Evolutionary conservation across 2,888 invertebrate genomes (phyloP).

Genomic region (Athetis lepigone): DNA sequence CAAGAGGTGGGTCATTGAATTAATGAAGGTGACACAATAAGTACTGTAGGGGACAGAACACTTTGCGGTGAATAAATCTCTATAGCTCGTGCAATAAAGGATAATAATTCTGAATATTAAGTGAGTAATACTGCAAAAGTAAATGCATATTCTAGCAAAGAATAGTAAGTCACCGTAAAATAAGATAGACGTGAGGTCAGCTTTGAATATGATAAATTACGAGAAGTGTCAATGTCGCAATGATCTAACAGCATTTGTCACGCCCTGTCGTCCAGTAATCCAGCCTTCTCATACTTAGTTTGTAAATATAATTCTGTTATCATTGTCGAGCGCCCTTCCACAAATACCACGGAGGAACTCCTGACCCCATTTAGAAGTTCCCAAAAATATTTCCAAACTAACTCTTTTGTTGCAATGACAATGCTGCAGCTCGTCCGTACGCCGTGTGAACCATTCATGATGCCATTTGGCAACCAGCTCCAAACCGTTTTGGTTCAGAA

Average conservation of each 20-base stretch:
- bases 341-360: constrained; percentile 13
- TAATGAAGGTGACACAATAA: constrained; percentile 62
- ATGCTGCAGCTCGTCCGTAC: constrained; percentile 40
- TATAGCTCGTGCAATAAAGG: constrained; percentile 42
- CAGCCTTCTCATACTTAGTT: not conserved
- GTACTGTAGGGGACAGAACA: constrained; percentile 45
- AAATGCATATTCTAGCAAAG: constrained; percentile 1
- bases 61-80: constrained; percentile 46
- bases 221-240: constrained; percentile 15
- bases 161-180: constrained; percentile 30
- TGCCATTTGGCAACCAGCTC: constrained; percentile 74
- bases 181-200: constrained; percentile 23
- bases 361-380: constrained; percentile 40
- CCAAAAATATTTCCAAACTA: constrained; percentile 18
- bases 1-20: constrained; percentile 60
- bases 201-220: constrained; percentile 26
- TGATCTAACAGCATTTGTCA: not conserved
- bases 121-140: constrained; percentile 23
- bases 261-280: constrained; percentile 15
- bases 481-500: constrained; percentile 71
- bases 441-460: constrained; percentile 63
- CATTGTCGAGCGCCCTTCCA: not conserved
- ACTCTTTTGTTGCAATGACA: constrained; percentile 56
- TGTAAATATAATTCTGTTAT: not conserved
- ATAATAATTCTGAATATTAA: constrained; percentile 51